phyloP scores from a whole-genome alignment of 2,113 vertebrate genomes.

The Ancistrus triradiatus region DNA sequence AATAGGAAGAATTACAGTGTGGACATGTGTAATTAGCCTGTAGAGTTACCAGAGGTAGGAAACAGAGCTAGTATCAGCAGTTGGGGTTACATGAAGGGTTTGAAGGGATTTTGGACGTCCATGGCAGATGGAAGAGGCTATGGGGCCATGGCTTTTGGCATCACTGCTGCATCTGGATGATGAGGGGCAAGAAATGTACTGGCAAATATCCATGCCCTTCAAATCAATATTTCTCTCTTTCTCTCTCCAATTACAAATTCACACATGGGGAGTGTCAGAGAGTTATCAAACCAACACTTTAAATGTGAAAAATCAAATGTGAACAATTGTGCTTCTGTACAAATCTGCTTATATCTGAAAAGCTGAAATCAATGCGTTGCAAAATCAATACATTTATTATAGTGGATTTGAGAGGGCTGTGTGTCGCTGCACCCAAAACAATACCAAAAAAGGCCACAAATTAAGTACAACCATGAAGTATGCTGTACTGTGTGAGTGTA shows the following conservation, averaged over 20 bases:
- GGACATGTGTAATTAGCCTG: slow-evolving; percentile 71
- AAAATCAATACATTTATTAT: too few species aligned
- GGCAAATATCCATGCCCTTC: slow-evolving; percentile 71
- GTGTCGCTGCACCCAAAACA: too few species aligned
- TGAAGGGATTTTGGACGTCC: slow-evolving; percentile 32
- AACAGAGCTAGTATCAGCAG: slow-evolving; percentile 11
- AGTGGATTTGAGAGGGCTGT: too few species aligned
- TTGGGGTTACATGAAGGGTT: slow-evolving; percentile 51
- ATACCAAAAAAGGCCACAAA: too few species aligned
- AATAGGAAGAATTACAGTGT: slow-evolving; percentile 54
- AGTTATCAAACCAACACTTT: too few species aligned
- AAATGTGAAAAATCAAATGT: too few species aligned
- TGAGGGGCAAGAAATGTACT: slow-evolving; percentile 65
- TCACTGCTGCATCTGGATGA: slow-evolving; percentile 59
- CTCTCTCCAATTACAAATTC: slow-evolving; percentile 8
- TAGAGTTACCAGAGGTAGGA: slow-evolving; percentile 40
- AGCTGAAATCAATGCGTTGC: too few species aligned
- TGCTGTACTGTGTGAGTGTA: too few species aligned
- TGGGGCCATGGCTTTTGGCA: slow-evolving; percentile 52
- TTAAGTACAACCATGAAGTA: too few species aligned
- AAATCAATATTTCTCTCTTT: slow-evolving; percentile 56
- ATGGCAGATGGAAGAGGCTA: slow-evolving; percentile 66
- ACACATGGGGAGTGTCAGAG: too few species aligned
- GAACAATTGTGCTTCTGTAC: too few species aligned
- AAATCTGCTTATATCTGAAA: too few species aligned